Conservation (phyloP, 2,797 vertebrate genomes). For the Aeoliscus strigatus region DNA sequence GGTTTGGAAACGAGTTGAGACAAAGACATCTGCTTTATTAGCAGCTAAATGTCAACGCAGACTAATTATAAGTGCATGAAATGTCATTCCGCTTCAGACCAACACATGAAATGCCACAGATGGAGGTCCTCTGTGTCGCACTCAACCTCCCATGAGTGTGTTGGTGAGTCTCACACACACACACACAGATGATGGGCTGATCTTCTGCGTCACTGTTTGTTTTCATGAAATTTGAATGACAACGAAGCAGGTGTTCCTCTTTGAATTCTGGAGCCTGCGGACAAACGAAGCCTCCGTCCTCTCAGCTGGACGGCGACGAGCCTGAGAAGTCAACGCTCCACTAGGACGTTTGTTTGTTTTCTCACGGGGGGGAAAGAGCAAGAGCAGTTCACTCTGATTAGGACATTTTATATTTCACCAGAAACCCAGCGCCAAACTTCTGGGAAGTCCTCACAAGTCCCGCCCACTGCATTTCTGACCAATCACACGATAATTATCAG, state of each 20-base stretch:
- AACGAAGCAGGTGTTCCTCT: conserved; percentile 48
- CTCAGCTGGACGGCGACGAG: conserved; percentile 25
- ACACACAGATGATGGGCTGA: conserved; percentile 2
- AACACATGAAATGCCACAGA: conserved; percentile 42
- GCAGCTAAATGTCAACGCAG: conserved; percentile 52
- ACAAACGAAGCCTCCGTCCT: conserved; percentile 14
- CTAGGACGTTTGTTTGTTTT: no score
- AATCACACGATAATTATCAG: no score
- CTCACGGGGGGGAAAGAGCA: no score
- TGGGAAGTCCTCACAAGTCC: no score
- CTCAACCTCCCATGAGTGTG: conserved; percentile 14
- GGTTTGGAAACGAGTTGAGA: conserved; percentile 18
- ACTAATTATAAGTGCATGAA: conserved; percentile 47
- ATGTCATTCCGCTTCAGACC: conserved; percentile 29
- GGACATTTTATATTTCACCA: no score
- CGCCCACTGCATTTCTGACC: no score
- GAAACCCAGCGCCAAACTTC: no score
- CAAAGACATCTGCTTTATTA: conserved; percentile 33
- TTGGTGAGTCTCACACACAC: conserved; percentile 5
- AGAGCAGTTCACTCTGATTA: no score
- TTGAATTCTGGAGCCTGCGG: conserved; percentile 33
- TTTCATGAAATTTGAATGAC: conserved; percentile 42
- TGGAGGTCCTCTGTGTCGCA: conserved; percentile 15
- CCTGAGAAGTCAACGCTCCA: no score
- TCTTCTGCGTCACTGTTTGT: conserved; percentile 24